Evolutionary conservation across 2,797 vertebrate species (phyloP), one percentile per base, ranked within the genome.

Genomic region (Hemitrygon akajei): DNA sequence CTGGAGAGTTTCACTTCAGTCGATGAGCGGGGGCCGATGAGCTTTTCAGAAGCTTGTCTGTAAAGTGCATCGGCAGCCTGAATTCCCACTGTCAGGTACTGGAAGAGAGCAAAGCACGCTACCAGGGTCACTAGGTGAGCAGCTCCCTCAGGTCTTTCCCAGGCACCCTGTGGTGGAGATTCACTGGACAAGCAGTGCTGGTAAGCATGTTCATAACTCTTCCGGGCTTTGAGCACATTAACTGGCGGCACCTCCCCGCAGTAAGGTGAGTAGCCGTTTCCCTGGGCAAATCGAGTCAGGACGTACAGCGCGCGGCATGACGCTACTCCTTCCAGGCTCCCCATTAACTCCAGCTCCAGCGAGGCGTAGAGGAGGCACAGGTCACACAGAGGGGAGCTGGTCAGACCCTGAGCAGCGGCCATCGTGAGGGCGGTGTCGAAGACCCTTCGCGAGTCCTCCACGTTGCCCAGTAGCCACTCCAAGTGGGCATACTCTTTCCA

Each of bases 401-500:
- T 95, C 94, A 98, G 94, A 0, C 97, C 98, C 71, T 94, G 96
- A 81, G 95, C 77, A 40, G 96, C 97, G 0, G 96, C 97, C 0
- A 96, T 95, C 0, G 94, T 89, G 0, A 98, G 95, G 0, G 98
- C 97, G 0, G 97, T 97, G 93, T 98, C 98, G 75, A 99, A 98
- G 34, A 99, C 98, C 94, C 98, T 98, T 71, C 98, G 97, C 89
- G 98, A 97, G 75, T 99, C 98, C 0, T 98, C 98, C 0, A 94
- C 94, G 95, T 99, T 99, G 11, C 98, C 98, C 58, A 99, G 97
- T 82, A 99, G 94, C 99, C 98, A 99, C 94, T 99, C 99, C 60
- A 99, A 95, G 94, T 98, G 97, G 27, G 97, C 98, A 2, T 98
- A 99, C 93, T 98, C 97, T 94, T 96, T 97, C 98, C 99, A 99